Base-by-base conservation (phyloP, 2,888 invertebrate species). In the Gastracanthus pulcherrimus region DNA sequence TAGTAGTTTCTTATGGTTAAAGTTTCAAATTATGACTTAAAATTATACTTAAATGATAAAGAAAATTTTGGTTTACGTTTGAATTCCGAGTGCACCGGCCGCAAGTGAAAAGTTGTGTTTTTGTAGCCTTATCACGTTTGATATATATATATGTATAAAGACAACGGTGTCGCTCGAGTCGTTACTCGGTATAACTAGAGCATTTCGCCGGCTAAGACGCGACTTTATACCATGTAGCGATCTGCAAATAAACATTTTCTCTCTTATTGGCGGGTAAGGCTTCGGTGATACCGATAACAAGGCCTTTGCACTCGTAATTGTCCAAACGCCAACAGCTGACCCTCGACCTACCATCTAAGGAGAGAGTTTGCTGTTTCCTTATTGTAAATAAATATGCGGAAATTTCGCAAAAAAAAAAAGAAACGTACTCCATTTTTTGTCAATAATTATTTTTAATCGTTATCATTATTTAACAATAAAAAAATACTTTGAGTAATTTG, bases 401-500 rank as follows among this genome's bases (percentile, higher is more conserved):
- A n/a, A n/a, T n/a, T n/a, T n/a, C n/a, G n/a, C n/a, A n/a, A n/a
- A n/a, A n/a, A n/a, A n/a, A n/a, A n/a, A 36, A 7, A 34, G 9
- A 36, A 62, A 31, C 26, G 23, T 7, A n/a, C 19, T 9, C 36
- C 11, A 9, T n/a, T 3, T 1, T n/a, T 34, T 36, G n/a, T 36
- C 11, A 1, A 9, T 34, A 23, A 23, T 26, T 23, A 16, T 26
- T 9, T 74, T 31, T 26, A 19, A 45, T 69, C 62, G 69, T 72
- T 72, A 71, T 11, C 19, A 77, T 83, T 81, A 48, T 67, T 45
- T 76, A 80, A 83, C 77, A 71, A 76, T 81, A 79, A 70, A 74
- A 81, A 79, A 79, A 81, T 83, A 81, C 78, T 69, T 77, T 60
- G 29, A 48, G 23, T 67, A 79, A 67, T 80, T 66, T 84, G 58